A percentile compares a stretch with the other conserved stretches of the same genome.
Conservation (phyloP, 2,113 vertebrate species). For the Ailurus styani region DNA sequence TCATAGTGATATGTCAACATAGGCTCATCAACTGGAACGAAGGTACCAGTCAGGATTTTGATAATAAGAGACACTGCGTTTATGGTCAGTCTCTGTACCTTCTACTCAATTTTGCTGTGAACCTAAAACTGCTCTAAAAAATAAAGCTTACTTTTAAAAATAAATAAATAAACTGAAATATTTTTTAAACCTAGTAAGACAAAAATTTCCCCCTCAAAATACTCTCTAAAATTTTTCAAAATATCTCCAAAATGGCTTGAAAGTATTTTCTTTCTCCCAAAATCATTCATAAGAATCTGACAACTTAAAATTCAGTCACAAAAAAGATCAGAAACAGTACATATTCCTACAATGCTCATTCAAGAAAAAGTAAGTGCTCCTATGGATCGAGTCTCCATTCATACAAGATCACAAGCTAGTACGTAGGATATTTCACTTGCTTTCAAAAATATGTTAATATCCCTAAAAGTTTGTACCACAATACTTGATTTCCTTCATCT, state of each 20-base stretch:
- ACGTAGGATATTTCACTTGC: not conserved
- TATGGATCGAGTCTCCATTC: constrained; percentile 12
- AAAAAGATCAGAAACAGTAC: constrained; percentile 65
- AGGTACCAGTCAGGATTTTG: not conserved
- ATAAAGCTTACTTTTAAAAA: not conserved
- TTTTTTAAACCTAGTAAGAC: constrained; percentile 3
- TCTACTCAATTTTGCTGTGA: not conserved
- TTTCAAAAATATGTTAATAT: constrained; percentile 22
- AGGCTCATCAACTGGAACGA: not conserved
- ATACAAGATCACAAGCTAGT: not conserved
- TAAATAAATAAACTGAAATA: not conserved
- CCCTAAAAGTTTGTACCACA: not conserved
- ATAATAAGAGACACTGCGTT: not conserved
- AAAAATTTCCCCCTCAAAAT: not conserved
- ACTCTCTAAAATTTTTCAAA: not conserved
- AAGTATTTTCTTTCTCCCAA: constrained; percentile 24
- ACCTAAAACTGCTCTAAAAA: not conserved
- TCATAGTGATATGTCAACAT: not conserved
- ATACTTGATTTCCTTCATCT: constrained; percentile 26
- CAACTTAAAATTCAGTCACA: constrained; percentile 76
- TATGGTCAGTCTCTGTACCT: not conserved
- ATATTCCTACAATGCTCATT: not conserved
- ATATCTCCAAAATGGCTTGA: not conserved
- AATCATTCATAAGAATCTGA: constrained; percentile 74
- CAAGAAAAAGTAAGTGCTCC: constrained; percentile 4